Base-by-base conservation (phyloP, 2,113 vertebrate species). In the Leucoraja erinaceus region DNA sequence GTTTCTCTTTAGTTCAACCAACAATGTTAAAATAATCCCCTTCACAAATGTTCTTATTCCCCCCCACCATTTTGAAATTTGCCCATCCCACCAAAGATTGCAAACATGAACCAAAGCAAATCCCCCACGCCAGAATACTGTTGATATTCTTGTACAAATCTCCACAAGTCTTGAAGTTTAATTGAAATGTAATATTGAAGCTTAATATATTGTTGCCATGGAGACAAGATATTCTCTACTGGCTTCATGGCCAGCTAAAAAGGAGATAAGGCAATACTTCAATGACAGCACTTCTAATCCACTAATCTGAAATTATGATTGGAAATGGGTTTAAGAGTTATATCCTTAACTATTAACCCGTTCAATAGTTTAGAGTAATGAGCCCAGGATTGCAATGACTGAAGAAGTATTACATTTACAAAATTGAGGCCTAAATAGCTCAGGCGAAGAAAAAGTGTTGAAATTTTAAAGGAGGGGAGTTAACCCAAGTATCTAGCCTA, bases 281-380 rank as follows among this genome's bases (percentile, higher is more conserved):
- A 88, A 63, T 63, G 11, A 86, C 6, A 31, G 61, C 28, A 63
- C 54, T 18, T 63, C 11, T 88, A 31, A 88, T 88, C 83, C 83
- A 66, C 28, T 88, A 63, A 88, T 88, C 83, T 63, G 83, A 66
- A 59, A 59, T 88, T 88, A 59, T 86, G 83, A 63, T 11, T 31
- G 20, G 5, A 88, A n/a, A 31, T 88, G n/a, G 59, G 83, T n/a
- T 66, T 63, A 88, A 88, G 56, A 66, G 5, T 63, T 88, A 88
- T 31, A 20, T 31, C 83, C 83, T 63, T 63, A 28, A 88, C 83
- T n/a, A 88, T 63, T 66, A 66, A 88, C 83, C 6, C 63, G 59
- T 28, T 88, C 56, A 86, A 86, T 86, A 63, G 1, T 11, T 86
- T 86, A 59, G 83, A 63, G 11, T 66, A 33, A 28, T 86, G 54